Conservation (phyloP, 2,888 invertebrate genomes). For the Encarsia formosa region DNA sequence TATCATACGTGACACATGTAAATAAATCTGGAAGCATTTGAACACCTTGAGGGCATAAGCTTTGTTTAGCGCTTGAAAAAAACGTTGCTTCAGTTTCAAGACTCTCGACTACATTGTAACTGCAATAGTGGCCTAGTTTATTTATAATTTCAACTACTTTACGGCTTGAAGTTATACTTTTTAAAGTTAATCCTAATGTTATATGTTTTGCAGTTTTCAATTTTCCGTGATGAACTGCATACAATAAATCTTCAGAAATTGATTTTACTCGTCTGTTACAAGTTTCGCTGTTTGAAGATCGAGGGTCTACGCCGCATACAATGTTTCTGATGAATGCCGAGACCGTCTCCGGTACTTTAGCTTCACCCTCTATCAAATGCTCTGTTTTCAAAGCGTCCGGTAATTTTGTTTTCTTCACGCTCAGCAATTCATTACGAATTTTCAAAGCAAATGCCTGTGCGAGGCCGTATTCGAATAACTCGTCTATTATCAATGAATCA, state of each 20-base stretch:
- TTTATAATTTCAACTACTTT: constrained; percentile 18
- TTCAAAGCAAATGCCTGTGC: background rate
- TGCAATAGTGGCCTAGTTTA: constrained; percentile 8
- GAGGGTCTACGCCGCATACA: background rate
- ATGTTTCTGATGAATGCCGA: background rate
- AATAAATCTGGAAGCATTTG: constrained; percentile 3
- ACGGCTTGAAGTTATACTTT: constrained; percentile 19
- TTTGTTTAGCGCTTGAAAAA: background rate
- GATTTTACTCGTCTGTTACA: constrained; percentile 10
- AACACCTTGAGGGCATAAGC: constrained; percentile 23
- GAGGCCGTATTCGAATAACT: background rate
- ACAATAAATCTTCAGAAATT: constrained; percentile 16
- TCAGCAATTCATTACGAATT: background rate
- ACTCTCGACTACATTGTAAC: constrained; percentile 21
- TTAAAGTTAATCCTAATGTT: constrained; percentile 16
- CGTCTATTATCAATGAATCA: background rate
- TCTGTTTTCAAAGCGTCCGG: background rate
- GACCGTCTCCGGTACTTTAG: background rate
- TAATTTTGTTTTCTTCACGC: background rate
- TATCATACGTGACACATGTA: constrained; percentile 31
- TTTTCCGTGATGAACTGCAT: constrained; percentile 12
- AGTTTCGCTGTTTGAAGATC: constrained; percentile 2
- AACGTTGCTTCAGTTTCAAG: constrained; percentile 30
- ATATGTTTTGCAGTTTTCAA: constrained; percentile 19
- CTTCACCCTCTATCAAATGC: background rate